Percentiles rank a stretch among this genome's conserved stretches.
Conservation (phyloP, 2,888 invertebrate species). For the Drosophila acutilabella region DNA sequence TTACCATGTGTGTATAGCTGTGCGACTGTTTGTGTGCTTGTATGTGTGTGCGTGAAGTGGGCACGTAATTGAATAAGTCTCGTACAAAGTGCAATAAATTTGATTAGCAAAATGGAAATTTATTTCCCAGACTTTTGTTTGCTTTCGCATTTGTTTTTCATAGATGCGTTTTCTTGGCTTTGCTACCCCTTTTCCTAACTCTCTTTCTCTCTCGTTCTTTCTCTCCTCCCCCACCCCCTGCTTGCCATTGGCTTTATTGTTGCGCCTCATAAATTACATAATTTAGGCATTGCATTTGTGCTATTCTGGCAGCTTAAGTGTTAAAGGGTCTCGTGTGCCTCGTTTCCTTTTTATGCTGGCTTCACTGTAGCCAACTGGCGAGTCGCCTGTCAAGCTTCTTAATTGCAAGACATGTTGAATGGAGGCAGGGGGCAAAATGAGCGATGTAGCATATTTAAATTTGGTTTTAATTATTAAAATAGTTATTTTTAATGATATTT, state of each 20-base stretch:
- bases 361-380: constrained; percentile 66
- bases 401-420: constrained; percentile 39
- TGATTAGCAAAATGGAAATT: constrained; percentile 82
- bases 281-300: constrained; percentile 60
- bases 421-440: background rate
- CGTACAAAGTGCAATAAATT: constrained; percentile 80
- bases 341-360: constrained; percentile 63
- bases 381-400: constrained; percentile 45
- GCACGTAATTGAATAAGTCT: constrained; percentile 75
- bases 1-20: constrained; percentile 7
- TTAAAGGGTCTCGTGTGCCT: constrained; percentile 61
- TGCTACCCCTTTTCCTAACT: constrained; percentile 5
- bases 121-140: constrained; percentile 64
- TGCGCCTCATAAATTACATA: constrained; percentile 80
- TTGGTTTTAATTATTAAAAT: background rate
- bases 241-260: constrained; percentile 31
- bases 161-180: constrained; percentile 51
- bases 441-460: background rate
- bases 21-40: constrained; percentile 17
- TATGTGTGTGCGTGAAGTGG: constrained; percentile 39
- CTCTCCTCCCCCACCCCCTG: background rate
- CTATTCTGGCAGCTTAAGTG: constrained; percentile 45
- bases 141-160: constrained; percentile 54
- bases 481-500: too few species aligned
- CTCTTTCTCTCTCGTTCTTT: constrained; percentile 6